Base-by-base conservation (phyloP, 1,140 invertebrate genomes). In the Pachypeltis micranthus region DNA sequence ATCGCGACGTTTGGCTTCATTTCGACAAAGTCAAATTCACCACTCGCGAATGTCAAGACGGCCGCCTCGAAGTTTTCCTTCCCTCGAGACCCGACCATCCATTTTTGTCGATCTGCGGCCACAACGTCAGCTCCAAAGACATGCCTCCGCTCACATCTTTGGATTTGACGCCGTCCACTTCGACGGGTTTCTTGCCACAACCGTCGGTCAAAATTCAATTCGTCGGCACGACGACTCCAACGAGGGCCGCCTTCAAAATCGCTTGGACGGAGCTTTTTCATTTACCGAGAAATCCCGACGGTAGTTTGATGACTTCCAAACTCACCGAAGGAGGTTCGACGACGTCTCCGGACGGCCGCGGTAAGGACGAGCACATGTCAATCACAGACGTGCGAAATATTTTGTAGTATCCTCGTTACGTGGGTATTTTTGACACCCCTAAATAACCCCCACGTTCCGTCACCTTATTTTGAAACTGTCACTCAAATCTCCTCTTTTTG, bases 261-360 rank as follows among this genome's bases (percentile, higher is more conserved):
- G 86, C 86, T 1, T 93, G 90, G 90, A 92, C 89, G 1, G 90
- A 92, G 69, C 76, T 93, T n/a, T 90, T 84, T 70, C 89, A 91
- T 72, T 74, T 92, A 64, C 88, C 90, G 0, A 79, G 88, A 61
- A 91, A 91, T 72, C 80, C 82, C 10, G 86, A 90, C 65, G 88
- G 88, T 0, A 85, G 83, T n/a, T 70, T 90, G 34, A 85, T 85
- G 77, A 86, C 83, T 7, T 86, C 85, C 16, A 77, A 81, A 54
- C 70, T 87, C 56, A 79, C 85, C 63, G 80, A 88, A 74, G 76
- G 78, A 25, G 77, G 77, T 24, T 19, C 51, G 31, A 24, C 28
- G 10, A 21, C 31, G 16, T 56, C 14, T 16, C 62, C 31, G 14
- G 57, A 63, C 19, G 44, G 24, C 28, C 27, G 47, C 47, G 55